phyloP scores from a whole-genome alignment of 2,888 invertebrate species.

The Eristalinus aeneus region DNA sequence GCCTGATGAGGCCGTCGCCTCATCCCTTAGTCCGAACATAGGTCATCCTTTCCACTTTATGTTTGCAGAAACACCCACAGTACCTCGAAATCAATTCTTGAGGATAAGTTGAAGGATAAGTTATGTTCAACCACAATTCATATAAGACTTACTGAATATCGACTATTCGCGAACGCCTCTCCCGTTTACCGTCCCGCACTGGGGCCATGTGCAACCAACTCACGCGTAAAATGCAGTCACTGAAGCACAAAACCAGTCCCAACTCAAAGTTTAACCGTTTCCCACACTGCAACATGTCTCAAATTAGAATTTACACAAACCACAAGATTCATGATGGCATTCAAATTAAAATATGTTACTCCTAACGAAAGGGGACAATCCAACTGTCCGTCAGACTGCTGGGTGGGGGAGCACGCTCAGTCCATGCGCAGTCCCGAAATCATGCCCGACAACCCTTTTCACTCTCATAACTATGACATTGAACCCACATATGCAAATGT shows the following conservation, averaged over 20 bases:
- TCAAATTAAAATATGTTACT: conserved; percentile 57
- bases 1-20: no score
- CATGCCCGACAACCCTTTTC: conserved; percentile 21
- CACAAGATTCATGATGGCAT: conserved; percentile 11
- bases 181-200: not conserved
- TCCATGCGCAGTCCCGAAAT: not conserved
- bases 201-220: not conserved
- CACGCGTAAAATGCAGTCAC: not conserved
- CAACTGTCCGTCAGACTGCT: not conserved
- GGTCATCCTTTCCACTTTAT: no score
- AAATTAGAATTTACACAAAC: conserved; percentile 50
- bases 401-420: not conserved
- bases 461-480: conserved; percentile 26
- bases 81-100: no score
- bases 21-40: no score
- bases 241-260: not conserved
- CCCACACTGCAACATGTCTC: conserved; percentile 11
- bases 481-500: conserved; percentile 55
- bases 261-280: not conserved
- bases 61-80: no score
- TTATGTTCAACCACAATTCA: no score
- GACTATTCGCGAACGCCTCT: not conserved
- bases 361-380: conserved; percentile 4
- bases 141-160: no score
- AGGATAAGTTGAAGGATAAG: no score